Evolutionary conservation across 2,113 vertebrate species (phyloP), one percentile per base, ranked within the genome.

Genomic region (Hipposideros armiger): DNA sequence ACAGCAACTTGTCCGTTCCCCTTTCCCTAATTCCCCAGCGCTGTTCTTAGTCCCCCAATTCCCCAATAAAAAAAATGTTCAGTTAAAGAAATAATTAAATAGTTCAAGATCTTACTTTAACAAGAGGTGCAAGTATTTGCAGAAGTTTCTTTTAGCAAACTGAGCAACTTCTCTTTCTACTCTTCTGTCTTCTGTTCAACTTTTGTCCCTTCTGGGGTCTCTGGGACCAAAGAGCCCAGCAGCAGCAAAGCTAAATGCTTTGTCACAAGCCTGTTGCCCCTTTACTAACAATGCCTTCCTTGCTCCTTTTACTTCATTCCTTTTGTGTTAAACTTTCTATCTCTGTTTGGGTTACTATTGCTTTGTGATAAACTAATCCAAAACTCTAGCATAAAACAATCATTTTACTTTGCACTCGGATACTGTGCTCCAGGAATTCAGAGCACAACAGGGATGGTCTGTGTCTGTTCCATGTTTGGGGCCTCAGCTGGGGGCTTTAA

Each of bases 181-280:
- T 50, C 86, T 94, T 94, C 20, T 4, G 32, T 92, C 19, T 47
- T 67, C 30, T 66, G 22, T 47, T 36, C 11, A 83, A 50, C 50
- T 77, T 94, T 16, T 50, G 54, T 58, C 26, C 32, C 92, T 24
- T 91, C n/a, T 52, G 54, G 14, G 58, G 26, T 95, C n/a, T 94
- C 72, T 88, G 70, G 40, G 80, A 62, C 40, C 72, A 85, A 87
- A 91, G 28, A 91, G 72, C 17, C 40, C 69, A 56, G 54, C 17
- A 67, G 26, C 40, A 95, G 66, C 73, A 89, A 89, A 89, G 32
- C 16, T 13, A 92, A 80, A 89, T 52, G 28, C 30, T 91, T 94
- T 91, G 47, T 77, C 62, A 66, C 8, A 45, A 90, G 28, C 47
- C 42, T 80, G 14, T 73, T 74, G 89, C 45, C 30, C 32, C n/a